phyloP scores from a whole-genome alignment of 2,797 vertebrate species.

The Lutjanus argentimaculatus region DNA sequence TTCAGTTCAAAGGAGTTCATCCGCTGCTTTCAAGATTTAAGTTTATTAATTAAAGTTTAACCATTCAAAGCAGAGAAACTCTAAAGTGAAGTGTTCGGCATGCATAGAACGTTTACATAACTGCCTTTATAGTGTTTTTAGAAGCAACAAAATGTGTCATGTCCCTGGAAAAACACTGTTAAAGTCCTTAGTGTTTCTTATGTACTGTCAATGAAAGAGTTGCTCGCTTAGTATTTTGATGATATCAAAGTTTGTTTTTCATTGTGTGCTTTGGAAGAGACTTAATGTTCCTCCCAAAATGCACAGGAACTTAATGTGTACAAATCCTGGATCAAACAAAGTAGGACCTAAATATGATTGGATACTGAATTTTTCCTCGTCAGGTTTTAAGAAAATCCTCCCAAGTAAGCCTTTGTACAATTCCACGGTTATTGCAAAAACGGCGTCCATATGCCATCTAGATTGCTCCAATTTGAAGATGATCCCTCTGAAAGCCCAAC shows the following conservation, averaged over 20 bases:
- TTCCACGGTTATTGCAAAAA: background rate
- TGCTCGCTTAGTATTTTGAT: background rate
- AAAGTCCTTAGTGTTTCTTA: background rate
- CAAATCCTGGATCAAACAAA: constrained; percentile 11
- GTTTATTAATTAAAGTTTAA: constrained; percentile 45
- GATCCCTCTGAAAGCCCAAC: background rate
- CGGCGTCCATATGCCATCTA: constrained; percentile 1
- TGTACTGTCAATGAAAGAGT: background rate
- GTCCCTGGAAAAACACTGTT: background rate
- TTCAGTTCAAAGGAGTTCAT: constrained; percentile 24
- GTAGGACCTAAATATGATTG: background rate
- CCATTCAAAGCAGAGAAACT: constrained; percentile 18
- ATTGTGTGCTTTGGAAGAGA: background rate
- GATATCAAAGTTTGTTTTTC: constrained; percentile 10
- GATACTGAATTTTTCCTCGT: background rate
- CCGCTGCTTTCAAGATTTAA: constrained; percentile 17
- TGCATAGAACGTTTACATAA: background rate
- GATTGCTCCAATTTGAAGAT: constrained; percentile 6
- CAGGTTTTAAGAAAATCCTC: constrained; percentile 1
- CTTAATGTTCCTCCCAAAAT: background rate
- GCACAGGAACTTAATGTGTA: constrained; percentile 4
- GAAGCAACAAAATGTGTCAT: background rate
- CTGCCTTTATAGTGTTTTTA: background rate
- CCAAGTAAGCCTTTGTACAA: background rate
- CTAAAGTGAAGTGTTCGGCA: background rate